Conservation (phyloP, 2,797 vertebrate species). For the Balearica regulorum region DNA sequence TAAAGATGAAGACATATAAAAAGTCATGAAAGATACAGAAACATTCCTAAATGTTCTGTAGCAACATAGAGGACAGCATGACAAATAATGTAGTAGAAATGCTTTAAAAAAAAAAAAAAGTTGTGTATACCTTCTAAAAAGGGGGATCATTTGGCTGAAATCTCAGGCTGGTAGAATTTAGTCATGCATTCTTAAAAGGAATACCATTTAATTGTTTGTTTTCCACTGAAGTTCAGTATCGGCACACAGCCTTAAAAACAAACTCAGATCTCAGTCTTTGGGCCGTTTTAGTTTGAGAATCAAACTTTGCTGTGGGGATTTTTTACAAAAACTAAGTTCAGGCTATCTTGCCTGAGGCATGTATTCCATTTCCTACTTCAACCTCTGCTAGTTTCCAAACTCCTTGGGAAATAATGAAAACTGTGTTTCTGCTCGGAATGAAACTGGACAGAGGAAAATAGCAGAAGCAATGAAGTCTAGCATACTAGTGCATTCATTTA, state of each 20-base stretch:
- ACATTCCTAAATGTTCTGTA: neutral
- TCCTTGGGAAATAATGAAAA: neutral
- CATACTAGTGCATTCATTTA: too few species aligned
- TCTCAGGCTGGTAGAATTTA: neutral
- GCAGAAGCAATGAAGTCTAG: neutral
- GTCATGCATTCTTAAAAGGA: neutral
- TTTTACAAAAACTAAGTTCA: neutral
- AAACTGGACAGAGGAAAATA: neutral
- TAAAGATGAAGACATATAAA: neutral
- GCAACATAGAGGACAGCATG: neutral
- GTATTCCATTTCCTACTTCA: neutral
- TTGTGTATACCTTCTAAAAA: fast-evolving
- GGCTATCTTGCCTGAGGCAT: neutral
- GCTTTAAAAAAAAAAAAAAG: neutral
- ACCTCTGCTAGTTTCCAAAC: neutral
- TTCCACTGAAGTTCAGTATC: neutral
- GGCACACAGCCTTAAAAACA: neutral
- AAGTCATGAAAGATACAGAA: neutral
- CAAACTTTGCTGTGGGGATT: neutral
- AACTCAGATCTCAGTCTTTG: neutral
- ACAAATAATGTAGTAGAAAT: neutral
- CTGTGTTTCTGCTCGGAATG: neutral
- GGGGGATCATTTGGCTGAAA: neutral
- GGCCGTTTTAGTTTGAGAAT: neutral
- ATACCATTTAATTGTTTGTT: neutral